Evolutionary conservation across 1,140 invertebrate species (phyloP), one percentile per base, ranked within the genome.

Genomic region (Elysia chlorotica): DNA sequence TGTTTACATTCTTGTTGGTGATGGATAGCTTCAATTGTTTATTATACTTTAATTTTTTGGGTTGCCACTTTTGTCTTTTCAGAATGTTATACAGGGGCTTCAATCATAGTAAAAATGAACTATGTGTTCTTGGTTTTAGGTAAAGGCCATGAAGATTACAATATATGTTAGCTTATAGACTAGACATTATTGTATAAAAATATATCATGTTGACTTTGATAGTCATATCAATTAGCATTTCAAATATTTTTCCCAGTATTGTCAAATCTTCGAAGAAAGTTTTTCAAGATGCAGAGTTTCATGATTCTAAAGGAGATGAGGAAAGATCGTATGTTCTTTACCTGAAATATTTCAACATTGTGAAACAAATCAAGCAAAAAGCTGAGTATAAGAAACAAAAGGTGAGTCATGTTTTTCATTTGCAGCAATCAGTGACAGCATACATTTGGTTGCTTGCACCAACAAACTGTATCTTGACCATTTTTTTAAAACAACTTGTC

Each of bases 241-340:
- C 25, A 59, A 17, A 21, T 17, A 63, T 53, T 71, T 38, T 19
- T 71, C 75, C 10, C 62, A 85, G 82, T 33, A 71, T 82, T 63
- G 71, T 84, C 17, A 83, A 79, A 67, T 83, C 84, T 33, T 89
- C 92, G n/a, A 83, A 87, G 25, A 90, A 89, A 81, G 82, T 93
- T 63, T 90, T 89, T 73, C 83, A 89, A 35, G 85, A 83, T 57
- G 92, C 91, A 6, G 89, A 92, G 65, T 78, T 89, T 36, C 78
- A 85, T 54, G 86, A 85, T 23, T 79, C 84, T n/a, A 83, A 88
- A 30, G 90, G 90, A 3, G 91, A 94, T 77, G 90, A 93, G 78
- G 92, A 93, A 80, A 77, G 85, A 54, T 91, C 92, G 0, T 95
- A 92, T 78, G 89, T 94, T 31, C 87, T 89, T 38, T 92, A 91